These are phyloP conservation scores for Capromys pilorides DNA, from an alignment of 2,797 vertebrate species.

Conservation along the genomic window DNA sequence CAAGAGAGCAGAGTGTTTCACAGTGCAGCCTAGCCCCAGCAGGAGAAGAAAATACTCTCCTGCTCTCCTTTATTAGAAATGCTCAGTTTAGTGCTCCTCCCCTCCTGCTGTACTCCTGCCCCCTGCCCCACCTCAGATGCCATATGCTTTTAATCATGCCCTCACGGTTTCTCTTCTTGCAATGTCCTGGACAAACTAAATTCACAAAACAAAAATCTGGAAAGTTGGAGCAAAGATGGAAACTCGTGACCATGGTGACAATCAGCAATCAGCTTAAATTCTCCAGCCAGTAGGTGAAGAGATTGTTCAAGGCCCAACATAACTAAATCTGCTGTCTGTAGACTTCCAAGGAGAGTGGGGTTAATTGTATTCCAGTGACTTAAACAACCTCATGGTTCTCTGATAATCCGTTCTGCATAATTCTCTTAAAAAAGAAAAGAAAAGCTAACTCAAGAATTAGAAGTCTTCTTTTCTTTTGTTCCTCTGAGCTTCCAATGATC, in stretches of 20 bases:
- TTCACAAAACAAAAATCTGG: slow-evolving; percentile 74
- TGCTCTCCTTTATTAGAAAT: slow-evolving; percentile 79
- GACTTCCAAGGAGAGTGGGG: neutral
- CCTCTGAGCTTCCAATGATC: neutral
- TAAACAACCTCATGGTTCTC: neutral
- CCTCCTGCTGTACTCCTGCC: slow-evolving; percentile 57
- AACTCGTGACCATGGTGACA: slow-evolving; percentile 71
- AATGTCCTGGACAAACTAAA: slow-evolving; percentile 74
- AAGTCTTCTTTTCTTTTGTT: neutral
- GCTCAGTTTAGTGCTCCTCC: slow-evolving; percentile 75
- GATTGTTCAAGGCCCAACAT: neutral
- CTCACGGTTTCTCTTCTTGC: slow-evolving; percentile 74
- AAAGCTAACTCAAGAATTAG: neutral
- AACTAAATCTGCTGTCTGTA: neutral
- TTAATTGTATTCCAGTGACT: neutral
- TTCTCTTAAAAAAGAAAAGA: neutral
- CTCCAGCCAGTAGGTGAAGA: neutral
- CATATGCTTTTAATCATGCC: slow-evolving; percentile 75
- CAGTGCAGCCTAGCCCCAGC: slow-evolving; percentile 40
- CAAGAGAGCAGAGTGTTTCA: slow-evolving; percentile 35
- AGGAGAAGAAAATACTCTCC: slow-evolving; percentile 73
- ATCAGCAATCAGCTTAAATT: slow-evolving; percentile 58
- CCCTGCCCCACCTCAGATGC: slow-evolving; percentile 59
- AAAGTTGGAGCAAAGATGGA: slow-evolving; percentile 71
- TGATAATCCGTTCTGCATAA: slow-evolving; percentile 21